A percentile compares a stretch with the other conserved stretches of the same genome.
Evolutionary conservation across 1,140 invertebrate species (phyloP).

Genomic region (Acarapis woodi): DNA sequence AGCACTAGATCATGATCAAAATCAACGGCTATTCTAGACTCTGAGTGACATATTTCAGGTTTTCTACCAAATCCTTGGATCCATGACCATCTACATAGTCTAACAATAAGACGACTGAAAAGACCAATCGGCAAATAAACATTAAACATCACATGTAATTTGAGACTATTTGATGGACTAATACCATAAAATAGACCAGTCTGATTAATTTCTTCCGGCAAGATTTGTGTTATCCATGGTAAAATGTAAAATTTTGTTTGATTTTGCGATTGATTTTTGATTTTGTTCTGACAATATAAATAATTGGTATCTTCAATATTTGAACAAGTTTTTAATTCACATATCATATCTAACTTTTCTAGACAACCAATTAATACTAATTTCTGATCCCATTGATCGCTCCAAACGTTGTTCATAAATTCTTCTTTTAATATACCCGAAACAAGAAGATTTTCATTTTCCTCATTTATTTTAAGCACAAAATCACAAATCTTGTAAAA

Average conservation of each 20-base stretch:
- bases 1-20: slow-evolving; percentile 12
- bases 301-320: slow-evolving; percentile 5
- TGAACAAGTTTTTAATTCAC: slow-evolving; percentile 7
- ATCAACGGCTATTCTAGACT: slow-evolving; percentile 11
- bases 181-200: background rate
- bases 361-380: slow-evolving; percentile 11
- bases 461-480: background rate
- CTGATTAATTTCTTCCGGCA: background rate
- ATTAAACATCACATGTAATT: slow-evolving; percentile 9
- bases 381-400: slow-evolving; percentile 11
- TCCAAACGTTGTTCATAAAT: slow-evolving; percentile 7
- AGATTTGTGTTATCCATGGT: slow-evolving; percentile 8
- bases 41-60: slow-evolving; percentile 6
- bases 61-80: slow-evolving; percentile 11
- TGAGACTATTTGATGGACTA: slow-evolving; percentile 1
- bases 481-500: slow-evolving; percentile 10
- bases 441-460: background rate
- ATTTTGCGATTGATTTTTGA: background rate
- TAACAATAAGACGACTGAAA: slow-evolving; percentile 11
- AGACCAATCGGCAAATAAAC: slow-evolving; percentile 9
- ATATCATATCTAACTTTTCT: slow-evolving; percentile 12
- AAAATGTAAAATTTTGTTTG: slow-evolving; percentile 9
- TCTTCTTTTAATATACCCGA: slow-evolving; percentile 4
- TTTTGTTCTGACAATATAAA: too few species aligned
- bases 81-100: slow-evolving; percentile 11